A percentile compares a stretch with the other conserved stretches of the same genome.
phyloP scores from a whole-genome alignment of 1,140 invertebrate genomes.

The Drosophila guanche region DNA sequence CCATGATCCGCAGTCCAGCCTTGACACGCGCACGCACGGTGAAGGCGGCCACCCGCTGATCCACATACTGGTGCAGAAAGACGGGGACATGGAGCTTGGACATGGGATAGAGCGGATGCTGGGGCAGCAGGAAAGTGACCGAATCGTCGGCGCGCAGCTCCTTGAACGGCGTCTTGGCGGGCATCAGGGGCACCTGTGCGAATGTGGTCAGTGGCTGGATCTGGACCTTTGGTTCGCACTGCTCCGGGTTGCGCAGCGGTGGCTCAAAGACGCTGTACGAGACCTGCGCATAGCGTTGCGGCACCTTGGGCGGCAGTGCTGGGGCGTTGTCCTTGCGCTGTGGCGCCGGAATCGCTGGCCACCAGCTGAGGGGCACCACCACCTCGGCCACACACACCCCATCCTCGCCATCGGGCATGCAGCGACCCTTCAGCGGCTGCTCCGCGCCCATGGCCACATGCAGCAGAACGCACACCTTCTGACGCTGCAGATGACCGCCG shows the following conservation, averaged over 20 bases:
- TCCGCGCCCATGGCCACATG: conserved; percentile 87
- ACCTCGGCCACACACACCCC: conserved; percentile 94
- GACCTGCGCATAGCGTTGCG: conserved; percentile 89
- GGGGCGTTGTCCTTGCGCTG: conserved; percentile 84
- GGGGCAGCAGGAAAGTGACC: conserved; percentile 92
- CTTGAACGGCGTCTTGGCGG: conserved; percentile 91
- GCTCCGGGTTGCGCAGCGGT: conserved; percentile 86
- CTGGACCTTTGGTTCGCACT: conserved; percentile 89
- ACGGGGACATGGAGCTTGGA: conserved; percentile 94
- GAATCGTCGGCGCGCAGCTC: conserved; percentile 91
- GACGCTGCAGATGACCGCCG: conserved; percentile 84
- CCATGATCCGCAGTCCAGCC: conserved; percentile 91
- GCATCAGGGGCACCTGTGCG: conserved; percentile 87
- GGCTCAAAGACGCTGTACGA: conserved; percentile 93
- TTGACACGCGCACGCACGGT: conserved; percentile 94
- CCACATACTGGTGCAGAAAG: conserved; percentile 88
- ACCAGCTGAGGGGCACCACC: conserved; percentile 93
- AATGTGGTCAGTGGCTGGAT: conserved; percentile 86
- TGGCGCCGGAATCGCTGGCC: conserved; percentile 89
- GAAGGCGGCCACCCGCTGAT: conserved; percentile 89
- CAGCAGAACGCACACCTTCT: conserved; percentile 89
- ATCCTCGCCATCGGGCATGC: conserved; percentile 94
- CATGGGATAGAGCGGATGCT: conserved; percentile 92
- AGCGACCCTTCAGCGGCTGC: conserved; percentile 89
- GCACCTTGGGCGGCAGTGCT: conserved; percentile 86